phyloP scores from a whole-genome alignment of 1,140 invertebrate species.

The Drosophila pallidifrons region DNA sequence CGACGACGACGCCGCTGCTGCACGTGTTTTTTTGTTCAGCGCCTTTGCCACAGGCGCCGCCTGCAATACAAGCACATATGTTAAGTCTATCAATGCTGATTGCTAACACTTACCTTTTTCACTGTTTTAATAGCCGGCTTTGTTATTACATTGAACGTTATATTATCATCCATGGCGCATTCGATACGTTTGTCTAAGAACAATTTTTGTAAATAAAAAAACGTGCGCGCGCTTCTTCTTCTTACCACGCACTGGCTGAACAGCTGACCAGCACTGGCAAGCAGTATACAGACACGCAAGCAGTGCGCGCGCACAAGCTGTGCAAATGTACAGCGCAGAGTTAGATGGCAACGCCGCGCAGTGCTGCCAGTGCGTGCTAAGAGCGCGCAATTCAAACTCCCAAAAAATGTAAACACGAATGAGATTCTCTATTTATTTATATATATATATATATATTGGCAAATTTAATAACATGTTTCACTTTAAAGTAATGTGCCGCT shows the following conservation, averaged over 20 bases:
- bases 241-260: constrained; percentile 16
- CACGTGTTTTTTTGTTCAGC: constrained; percentile 45
- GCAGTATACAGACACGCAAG: constrained; percentile 5
- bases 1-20: background rate
- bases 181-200: constrained; percentile 2
- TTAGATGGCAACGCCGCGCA: constrained; percentile 22
- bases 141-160: constrained; percentile 53
- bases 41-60: background rate
- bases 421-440: constrained; percentile 29
- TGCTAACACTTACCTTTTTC: constrained; percentile 38
- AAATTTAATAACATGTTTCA: constrained; percentile 64
- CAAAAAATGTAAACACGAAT: background rate
- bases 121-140: background rate
- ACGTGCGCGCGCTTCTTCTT: constrained; percentile 61
- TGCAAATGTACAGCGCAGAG: background rate
- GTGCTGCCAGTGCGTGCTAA: constrained; percentile 2
- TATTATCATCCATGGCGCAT: constrained; percentile 57
- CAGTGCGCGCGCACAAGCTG: constrained; percentile 12
- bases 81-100: background rate
- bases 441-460: constrained; percentile 49
- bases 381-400: constrained; percentile 18
- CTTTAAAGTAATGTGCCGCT: constrained; percentile 54
- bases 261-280: constrained; percentile 27
- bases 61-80: background rate
- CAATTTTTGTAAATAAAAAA: constrained; percentile 59